Conservation (phyloP, 1,140 invertebrate genomes). For the Pogonomyrmex barbatus region DNA sequence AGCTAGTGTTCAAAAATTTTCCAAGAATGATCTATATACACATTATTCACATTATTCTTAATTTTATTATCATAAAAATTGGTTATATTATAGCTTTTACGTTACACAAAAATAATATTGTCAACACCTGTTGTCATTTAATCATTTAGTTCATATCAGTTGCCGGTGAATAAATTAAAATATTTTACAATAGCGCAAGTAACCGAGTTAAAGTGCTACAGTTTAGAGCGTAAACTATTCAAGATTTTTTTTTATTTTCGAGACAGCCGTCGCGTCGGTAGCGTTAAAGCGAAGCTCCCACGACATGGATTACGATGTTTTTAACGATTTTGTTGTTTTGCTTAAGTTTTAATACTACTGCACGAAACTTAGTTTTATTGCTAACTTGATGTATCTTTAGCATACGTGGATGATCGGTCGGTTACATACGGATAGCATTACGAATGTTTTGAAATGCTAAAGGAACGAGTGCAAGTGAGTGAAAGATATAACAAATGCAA, state of each 20-base stretch:
- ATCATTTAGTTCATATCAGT: constrained; percentile 17
- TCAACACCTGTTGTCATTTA: constrained; percentile 35
- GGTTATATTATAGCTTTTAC: not conserved
- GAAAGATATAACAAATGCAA: not conserved
- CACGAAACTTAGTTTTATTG: not conserved
- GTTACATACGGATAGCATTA: not conserved
- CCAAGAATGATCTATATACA: not conserved
- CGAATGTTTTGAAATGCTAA: constrained; percentile 12
- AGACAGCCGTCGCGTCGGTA: constrained; percentile 33
- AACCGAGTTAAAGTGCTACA: not conserved
- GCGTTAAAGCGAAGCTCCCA: not conserved
- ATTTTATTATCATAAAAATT: not conserved
- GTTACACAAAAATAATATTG: constrained; percentile 13
- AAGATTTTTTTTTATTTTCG: constrained; percentile 31
- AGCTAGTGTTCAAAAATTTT: not conserved
- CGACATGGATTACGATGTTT: not conserved
- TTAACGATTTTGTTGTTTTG: constrained; percentile 26
- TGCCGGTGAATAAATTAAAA: constrained; percentile 33
- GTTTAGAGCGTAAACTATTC: constrained; percentile 9
- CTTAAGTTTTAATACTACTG: constrained; percentile 15
- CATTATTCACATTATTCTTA: not conserved
- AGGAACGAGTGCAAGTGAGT: not conserved
- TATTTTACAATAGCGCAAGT: constrained; percentile 10
- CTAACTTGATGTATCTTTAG: constrained; percentile 24
- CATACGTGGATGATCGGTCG: not conserved